phyloP scores from a whole-genome alignment of 2,888 invertebrate species.

The Mesorhabditis spiculigera region DNA sequence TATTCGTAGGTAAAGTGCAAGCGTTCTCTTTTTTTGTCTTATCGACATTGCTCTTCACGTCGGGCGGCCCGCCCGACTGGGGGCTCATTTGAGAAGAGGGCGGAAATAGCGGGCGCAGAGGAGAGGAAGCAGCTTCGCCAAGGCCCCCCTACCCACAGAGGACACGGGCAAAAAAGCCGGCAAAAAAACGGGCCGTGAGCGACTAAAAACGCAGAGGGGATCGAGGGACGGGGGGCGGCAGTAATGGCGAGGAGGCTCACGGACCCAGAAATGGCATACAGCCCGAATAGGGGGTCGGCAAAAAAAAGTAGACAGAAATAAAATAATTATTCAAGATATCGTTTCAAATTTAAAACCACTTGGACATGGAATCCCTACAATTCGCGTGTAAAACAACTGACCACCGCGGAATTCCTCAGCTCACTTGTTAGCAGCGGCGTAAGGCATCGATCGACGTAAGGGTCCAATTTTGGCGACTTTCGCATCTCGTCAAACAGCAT shows the following conservation, averaged over 20 bases:
- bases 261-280: not conserved
- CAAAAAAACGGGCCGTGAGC: conserved; percentile 5
- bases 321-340: not conserved
- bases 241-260: not conserved
- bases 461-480: no score
- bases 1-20: no score
- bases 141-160: not conserved
- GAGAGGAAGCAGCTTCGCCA: not conserved
- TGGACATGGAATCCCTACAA: no score
- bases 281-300: not conserved
- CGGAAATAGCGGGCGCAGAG: not conserved
- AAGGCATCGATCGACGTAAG: no score
- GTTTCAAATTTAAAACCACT: no score
- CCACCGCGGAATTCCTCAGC: no score
- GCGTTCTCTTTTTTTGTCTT: not conserved
- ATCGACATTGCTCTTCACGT: conserved; percentile 1
- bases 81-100: not conserved
- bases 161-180: not conserved
- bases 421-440: no score
- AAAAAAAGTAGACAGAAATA: not conserved
- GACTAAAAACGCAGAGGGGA: conserved; percentile 2
- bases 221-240: not conserved
- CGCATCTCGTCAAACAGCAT: no score
- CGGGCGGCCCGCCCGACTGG: not conserved
- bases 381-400: no score